Percentiles rank a stretch among this genome's conserved stretches.
Conservation (phyloP, 2,113 vertebrate species). For the Octodon degus region DNA sequence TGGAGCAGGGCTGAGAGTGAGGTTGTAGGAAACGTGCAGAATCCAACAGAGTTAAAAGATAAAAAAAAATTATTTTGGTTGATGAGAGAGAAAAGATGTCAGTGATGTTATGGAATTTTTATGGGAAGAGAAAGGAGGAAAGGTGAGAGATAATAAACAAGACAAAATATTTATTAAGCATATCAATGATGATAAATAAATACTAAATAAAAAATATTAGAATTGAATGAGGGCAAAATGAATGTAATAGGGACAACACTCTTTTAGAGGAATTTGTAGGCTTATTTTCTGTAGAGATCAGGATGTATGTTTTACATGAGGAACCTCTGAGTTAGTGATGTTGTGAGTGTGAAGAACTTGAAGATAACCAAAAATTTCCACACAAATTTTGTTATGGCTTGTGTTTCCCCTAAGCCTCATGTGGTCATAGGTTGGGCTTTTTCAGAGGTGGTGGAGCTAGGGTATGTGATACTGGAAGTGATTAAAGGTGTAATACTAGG, state of each 20-base stretch:
- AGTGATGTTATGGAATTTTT: background rate
- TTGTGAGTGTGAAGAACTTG: background rate
- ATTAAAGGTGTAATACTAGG: background rate
- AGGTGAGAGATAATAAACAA: background rate
- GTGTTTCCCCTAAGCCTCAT: background rate
- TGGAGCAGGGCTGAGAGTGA: background rate
- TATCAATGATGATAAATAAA: background rate
- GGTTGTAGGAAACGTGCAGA: background rate
- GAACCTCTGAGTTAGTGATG: background rate
- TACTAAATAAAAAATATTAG: background rate
- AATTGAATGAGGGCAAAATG: background rate
- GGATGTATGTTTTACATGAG: background rate
- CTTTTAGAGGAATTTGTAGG: background rate
- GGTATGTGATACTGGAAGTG: background rate
- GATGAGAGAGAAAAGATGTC: background rate
- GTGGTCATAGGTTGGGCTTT: background rate
- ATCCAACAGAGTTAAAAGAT: background rate
- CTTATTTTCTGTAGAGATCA: background rate
- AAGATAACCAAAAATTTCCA: too few species aligned
- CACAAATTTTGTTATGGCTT: too few species aligned
- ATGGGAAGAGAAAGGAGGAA: background rate
- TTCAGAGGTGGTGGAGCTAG: background rate
- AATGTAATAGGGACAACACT: background rate
- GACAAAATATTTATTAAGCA: background rate
- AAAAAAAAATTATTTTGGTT: background rate